A percentile compares a stretch with the other conserved stretches of the same genome.
Evolutionary conservation across 2,113 vertebrate species (phyloP).

Genomic region (Daubentonia madagascariensis): DNA sequence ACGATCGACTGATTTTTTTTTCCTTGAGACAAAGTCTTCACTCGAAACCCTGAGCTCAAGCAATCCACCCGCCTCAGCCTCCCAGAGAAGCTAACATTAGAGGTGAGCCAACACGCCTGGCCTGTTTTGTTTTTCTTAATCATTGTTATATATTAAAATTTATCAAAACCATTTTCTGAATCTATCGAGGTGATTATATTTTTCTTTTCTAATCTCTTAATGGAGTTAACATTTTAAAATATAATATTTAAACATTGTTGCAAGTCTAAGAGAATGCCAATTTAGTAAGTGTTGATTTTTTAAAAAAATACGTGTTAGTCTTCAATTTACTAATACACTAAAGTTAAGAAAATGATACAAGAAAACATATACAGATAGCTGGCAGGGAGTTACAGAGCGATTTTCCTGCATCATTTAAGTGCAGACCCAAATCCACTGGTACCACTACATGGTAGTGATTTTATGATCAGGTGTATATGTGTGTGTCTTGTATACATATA

Average conservation of each 20-base stretch:
- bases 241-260: background rate
- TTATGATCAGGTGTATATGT: background rate
- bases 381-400: background rate
- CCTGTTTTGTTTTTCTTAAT: background rate
- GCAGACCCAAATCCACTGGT: background rate
- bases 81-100: too few relatives aligned
- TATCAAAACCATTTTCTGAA: background rate
- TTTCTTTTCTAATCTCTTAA: background rate
- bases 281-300: background rate
- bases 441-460: background rate
- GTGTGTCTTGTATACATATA: rapidly evolving
- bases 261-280: background rate
- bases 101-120: too few relatives aligned
- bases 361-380: background rate
- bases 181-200: background rate
- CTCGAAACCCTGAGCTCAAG: too few relatives aligned
- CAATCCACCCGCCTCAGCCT: too few relatives aligned
- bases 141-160: background rate
- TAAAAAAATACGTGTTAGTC: background rate
- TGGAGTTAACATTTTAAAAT: background rate
- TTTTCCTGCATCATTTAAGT: background rate
- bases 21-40: too few relatives aligned
- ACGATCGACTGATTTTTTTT: too few relatives aligned
- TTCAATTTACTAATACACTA: background rate
- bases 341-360: background rate